Base-by-base conservation (phyloP, 2,888 invertebrate genomes). In the Ceratothoa steindachneri region DNA sequence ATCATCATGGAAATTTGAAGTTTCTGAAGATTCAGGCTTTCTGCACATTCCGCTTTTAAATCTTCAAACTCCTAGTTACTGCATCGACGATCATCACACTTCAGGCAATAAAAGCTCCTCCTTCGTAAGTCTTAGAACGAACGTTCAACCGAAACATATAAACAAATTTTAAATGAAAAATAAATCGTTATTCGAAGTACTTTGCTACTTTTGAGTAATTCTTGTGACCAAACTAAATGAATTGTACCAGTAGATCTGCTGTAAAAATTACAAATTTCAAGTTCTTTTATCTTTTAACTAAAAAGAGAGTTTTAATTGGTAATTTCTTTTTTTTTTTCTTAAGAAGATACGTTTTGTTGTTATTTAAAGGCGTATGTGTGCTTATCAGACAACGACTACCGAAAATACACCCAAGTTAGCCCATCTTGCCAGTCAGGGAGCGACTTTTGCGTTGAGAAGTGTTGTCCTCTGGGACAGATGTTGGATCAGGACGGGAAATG, bases 391-490 rank as follows among this genome's bases (percentile, higher is more conserved):
- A 24, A 24, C 12, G 27, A 60, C 60, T 24, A 60, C 24, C n/a
- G 60, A 2, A 60, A 60, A 60, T 60, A 22, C 22, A 60, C 60
- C 24, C 60, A 60, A 7, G 60, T 1, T 1, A 60, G 24, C 2
- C 60, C 60, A 2, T 24, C 60, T 4, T 60, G 60, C 9, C 60
- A 74, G 71, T 27, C 74, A 74, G 31, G 31, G 5, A 1, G 41
- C 67, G 77, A 74, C n/a, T 65, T 60, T 1, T 77, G 80, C 51
- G 72, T 80, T 27, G 31, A 67, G 19, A 80, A 80, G 67, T 80
- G 80, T 69, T 80, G 80, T 41, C 68, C 70, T 12, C 60, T 73
- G 7, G 77, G 77, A 4, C 29, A 71, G 60, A 66, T 76, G 27
- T 24, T 76, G 22, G 71, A 73, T 64, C 30, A 55, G 28, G n/a